Base-by-base conservation (phyloP, 2,888 invertebrate genomes). In the Drosophila mimetica region DNA sequence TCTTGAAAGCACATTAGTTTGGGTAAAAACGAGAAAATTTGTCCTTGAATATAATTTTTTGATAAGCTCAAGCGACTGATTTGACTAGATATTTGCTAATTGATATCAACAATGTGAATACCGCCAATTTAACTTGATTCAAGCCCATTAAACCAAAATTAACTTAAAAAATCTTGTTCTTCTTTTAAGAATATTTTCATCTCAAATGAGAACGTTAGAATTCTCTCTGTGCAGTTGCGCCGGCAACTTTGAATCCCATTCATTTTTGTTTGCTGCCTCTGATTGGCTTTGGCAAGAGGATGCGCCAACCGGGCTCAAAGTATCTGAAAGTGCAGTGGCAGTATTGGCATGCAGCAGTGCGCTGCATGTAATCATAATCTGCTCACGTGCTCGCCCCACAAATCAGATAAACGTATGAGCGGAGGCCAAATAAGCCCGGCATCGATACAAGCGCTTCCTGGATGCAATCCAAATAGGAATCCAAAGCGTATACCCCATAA, bases 331-430 rank as follows among this genome's bases (percentile, higher is more conserved):
- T 16, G 71, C 70, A 51, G n/a, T 14, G 28, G 18, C 42, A 25
- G 42, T 14, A 2, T 8, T 25, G 32, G 14, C 34, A 36, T 36
- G 39, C 18, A 18, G 39, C 11, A 4, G 37, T 7, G 7, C 9
- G 14, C 8, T 37, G 51, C 28, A 34, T 51, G 73, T 65, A 86
- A 86, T 83, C 77, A 84, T 84, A 84, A 85, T 75, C 67, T 66
- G 73, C 51, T 51, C 70, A 80, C 85, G 79, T 81, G 76, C 54
- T 37, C 32, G 58, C 60, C 48, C 48, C 46, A 60, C 52, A 59
- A 72, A 44, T 63, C 73, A 42, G 53, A 32, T 59, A 61, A 65
- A 46, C 42, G 60, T 54, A 65, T 64, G 58, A 13, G 70, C 61
- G 65, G 53, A 34, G 50, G 34, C 48, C 32, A 51, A 52, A 57